Base-by-base conservation (phyloP, 30 jellyfish, hydroid and myxozoan genomes). In the Aurelia sp. region DNA sequence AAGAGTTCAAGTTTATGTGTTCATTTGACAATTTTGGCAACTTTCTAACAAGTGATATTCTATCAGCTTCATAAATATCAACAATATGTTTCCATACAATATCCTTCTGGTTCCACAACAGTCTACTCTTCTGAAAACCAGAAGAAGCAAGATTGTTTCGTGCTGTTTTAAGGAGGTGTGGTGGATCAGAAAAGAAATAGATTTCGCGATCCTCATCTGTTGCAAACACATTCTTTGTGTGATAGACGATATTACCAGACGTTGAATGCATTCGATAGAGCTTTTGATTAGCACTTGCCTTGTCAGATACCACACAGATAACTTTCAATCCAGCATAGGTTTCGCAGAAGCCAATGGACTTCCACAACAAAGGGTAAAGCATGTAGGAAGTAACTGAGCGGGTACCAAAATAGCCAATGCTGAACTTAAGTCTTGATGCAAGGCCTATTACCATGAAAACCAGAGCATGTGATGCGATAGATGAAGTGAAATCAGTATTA, bases 71-170 rank as follows among this genome's bases (percentile, higher is more conserved):
- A 27, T 18, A 51, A 13, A 41, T 13, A 18, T 22, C 66, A n/a
- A 33, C 40, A 10, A 78, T 31, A 61, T 78, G 89, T 62, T 41
- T 60, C 81, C 89, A 78, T 13, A 78, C 0, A 13, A 78, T 17
- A 61, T 58, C 21, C 15, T 63, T 60, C 57, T 62, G 86, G 31
- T 59, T 40, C 31, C 31, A 17, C 81, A 78, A 58, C 48, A 78
- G 66, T 21, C 88, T 78, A 22, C 67, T 78, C 76, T 62, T 78
- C 67, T 62, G 67, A 78, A 33, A 78, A 59, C 78, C 88, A 78
- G 88, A 78, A 7, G 67, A 74, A 24, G 74, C 86, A 74, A 27
- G 79, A 33, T 22, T 60, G 74, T 74, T 74, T 13, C 73, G 41
- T 0, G 47, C 76, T 20, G 90, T 79, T 65, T 79, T 79, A 13